These are phyloP conservation scores for Nephrotoma guestfalica DNA, from an alignment of 2,888 invertebrate species.

Conservation along the genomic window DNA sequence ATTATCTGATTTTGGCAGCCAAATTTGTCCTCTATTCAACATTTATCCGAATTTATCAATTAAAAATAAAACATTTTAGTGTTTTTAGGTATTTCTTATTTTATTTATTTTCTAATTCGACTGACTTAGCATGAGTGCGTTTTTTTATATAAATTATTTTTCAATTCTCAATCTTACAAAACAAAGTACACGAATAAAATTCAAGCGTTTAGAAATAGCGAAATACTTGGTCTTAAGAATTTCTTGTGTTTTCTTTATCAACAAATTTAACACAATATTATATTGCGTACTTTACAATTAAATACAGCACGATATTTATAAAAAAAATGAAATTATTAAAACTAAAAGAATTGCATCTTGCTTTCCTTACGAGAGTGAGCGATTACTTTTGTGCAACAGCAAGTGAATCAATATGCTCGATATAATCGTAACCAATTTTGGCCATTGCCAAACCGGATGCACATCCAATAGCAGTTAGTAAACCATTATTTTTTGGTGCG, in stretches of 20 bases:
- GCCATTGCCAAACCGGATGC: constrained; percentile 27
- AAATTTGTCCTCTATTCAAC: not conserved
- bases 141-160: not conserved
- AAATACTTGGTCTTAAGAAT: not conserved
- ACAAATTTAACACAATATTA: not conserved
- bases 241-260: not conserved
- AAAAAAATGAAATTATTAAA: not conserved
- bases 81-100: not conserved
- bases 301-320: not conserved
- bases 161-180: not conserved
- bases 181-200: not conserved
- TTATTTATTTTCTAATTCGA: not conserved
- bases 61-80: not conserved
- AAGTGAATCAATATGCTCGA: constrained; percentile 14
- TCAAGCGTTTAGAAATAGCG: not conserved
- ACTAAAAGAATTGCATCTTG: not conserved
- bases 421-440: constrained; percentile 27
- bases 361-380: not conserved
- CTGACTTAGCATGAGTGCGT: not conserved
- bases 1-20: not conserved
- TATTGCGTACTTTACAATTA: not conserved
- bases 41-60: not conserved
- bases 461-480: constrained; percentile 22
- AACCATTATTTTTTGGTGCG: constrained; percentile 31
- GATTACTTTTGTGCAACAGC: not conserved